A percentile compares a stretch with the other conserved stretches of the same genome.
Evolutionary conservation across 2,888 invertebrate species (phyloP).

Genomic region (Acronicta aceris): DNA sequence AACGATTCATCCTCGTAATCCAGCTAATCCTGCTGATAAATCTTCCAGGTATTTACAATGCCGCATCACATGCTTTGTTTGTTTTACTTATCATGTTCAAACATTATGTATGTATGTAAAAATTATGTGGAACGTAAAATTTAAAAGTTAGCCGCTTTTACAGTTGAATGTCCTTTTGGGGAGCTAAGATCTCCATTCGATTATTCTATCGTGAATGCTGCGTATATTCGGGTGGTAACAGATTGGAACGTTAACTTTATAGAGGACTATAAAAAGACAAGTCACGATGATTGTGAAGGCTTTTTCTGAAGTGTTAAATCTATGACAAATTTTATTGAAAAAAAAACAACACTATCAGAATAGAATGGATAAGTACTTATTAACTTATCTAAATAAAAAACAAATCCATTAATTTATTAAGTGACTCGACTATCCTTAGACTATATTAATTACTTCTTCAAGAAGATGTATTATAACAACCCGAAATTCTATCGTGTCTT

Average conservation of each 20-base stretch:
- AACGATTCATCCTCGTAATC: slow-evolving; percentile 51
- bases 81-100: slow-evolving; percentile 47
- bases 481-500: neutral
- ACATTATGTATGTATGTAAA: slow-evolving; percentile 35
- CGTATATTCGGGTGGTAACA: neutral
- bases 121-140: slow-evolving; percentile 29
- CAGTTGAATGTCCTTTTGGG: slow-evolving; percentile 37
- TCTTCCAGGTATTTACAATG: slow-evolving; percentile 51
- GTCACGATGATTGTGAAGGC: neutral
- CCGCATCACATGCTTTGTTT: slow-evolving; percentile 31
- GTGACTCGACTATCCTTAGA: neutral
- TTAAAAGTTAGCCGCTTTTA: slow-evolving; percentile 10
- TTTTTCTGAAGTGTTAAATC: neutral
- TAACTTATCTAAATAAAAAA: neutral
- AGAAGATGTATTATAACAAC: neutral
- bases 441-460: too few relatives aligned
- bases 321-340: neutral
- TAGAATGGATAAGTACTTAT: neutral
- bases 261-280: slow-evolving; percentile 1
- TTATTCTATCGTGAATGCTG: slow-evolving; percentile 12
- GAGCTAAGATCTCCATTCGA: slow-evolving; percentile 3
- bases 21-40: slow-evolving; percentile 53
- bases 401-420: neutral
- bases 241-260: neutral
- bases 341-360: neutral